Evolutionary conservation across 2,888 invertebrate genomes (phyloP).

Genomic region (Andrena bucephala): DNA sequence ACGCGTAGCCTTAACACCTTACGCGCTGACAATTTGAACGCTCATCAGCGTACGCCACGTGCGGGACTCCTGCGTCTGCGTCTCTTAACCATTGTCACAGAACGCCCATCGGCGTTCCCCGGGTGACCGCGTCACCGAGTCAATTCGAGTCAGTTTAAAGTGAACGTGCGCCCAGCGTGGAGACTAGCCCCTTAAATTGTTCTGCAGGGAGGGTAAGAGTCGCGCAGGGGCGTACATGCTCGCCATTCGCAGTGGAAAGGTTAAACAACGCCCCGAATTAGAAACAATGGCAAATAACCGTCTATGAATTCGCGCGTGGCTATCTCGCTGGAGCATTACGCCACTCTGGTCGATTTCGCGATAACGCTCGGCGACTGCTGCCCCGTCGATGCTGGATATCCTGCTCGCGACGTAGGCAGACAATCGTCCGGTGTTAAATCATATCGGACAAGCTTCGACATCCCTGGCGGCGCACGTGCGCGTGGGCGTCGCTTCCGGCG

Average conservation of each 20-base stretch:
- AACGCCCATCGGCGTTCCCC: no score
- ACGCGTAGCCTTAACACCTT: no score
- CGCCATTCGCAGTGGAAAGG: slow-evolving; percentile 32
- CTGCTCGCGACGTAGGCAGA: slow-evolving; percentile 39
- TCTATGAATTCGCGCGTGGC: slow-evolving; percentile 38
- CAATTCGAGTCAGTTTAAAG: no score
- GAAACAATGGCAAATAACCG: slow-evolving; percentile 54
- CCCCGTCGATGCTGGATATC: slow-evolving; percentile 31
- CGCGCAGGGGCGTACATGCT: slow-evolving; percentile 10
- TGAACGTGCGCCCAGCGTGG: no score
- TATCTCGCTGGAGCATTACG: slow-evolving; percentile 37
- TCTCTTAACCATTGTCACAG: no score
- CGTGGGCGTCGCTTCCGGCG: slow-evolving; percentile 47
- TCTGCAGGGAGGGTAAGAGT: neutral
- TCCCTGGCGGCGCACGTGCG: slow-evolving; percentile 19
- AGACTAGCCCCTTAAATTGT: neutral
- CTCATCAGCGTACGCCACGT: no score
- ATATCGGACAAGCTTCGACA: slow-evolving; percentile 47
- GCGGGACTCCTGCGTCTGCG: no score
- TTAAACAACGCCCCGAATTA: slow-evolving; percentile 44
- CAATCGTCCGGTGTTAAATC: slow-evolving; percentile 62
- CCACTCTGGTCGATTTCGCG: slow-evolving; percentile 48
- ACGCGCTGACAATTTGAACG: no score
- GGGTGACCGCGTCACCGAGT: no score
- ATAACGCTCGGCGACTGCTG: slow-evolving; percentile 31